A percentile compares a stretch with the other conserved stretches of the same genome.
These are phyloP conservation scores for Hydrotaea cyrtoneurina DNA, from an alignment of 2,888 invertebrate species.

Conservation along the genomic window DNA sequence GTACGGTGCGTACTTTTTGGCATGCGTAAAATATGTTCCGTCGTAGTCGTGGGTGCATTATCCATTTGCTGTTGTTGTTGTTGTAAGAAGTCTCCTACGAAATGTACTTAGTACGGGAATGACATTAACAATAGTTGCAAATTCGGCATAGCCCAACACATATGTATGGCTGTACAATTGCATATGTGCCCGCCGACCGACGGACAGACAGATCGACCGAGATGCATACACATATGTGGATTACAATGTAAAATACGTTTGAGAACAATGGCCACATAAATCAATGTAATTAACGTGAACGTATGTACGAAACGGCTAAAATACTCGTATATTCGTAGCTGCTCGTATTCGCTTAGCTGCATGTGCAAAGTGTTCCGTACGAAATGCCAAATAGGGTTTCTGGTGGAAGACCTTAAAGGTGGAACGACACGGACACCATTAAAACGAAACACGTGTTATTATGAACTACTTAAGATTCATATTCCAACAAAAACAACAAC, in stretches of 20 bases:
- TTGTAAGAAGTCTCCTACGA: not conserved
- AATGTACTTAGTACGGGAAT: not conserved
- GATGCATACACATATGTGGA: constrained; percentile 4
- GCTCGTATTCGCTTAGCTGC: not conserved
- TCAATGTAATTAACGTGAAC: constrained; percentile 91
- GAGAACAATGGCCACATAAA: constrained; percentile 96
- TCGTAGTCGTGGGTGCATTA: not conserved
- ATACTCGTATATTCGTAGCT: not conserved
- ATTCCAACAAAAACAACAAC: constrained; percentile 20
- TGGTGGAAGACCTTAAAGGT: constrained; percentile 52
- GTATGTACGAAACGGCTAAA: constrained; percentile 26
- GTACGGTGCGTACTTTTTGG: not conserved
- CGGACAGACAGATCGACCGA: not conserved
- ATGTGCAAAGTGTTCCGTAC: not conserved
- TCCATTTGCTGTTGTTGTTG: not conserved
- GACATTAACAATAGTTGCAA: constrained; percentile 32
- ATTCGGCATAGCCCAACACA: constrained; percentile 16
- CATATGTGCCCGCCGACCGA: not conserved
- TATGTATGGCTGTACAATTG: too few species aligned
- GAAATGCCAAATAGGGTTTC: constrained; percentile 24
- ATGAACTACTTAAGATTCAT: constrained; percentile 34
- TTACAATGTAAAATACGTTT: constrained; percentile 62
- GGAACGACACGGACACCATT: constrained; percentile 48
- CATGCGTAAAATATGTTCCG: not conserved
- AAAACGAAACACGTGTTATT: constrained; percentile 65